Percentiles rank a stretch among this genome's conserved stretches.
phyloP scores from a whole-genome alignment of 2,888 invertebrate species.

The Orthosia cruda region DNA sequence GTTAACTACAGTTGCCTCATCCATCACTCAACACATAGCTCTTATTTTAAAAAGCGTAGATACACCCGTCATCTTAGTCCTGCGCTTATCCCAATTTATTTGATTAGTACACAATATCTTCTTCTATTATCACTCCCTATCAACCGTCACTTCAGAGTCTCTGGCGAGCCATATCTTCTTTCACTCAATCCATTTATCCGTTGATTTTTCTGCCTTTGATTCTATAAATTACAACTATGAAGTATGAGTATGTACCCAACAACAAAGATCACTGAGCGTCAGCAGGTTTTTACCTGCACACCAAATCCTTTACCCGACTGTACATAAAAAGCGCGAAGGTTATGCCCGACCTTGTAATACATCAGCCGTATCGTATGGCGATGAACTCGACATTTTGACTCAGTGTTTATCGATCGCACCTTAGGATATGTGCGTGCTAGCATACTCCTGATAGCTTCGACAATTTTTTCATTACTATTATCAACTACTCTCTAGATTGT shows the following conservation, averaged over 20 bases:
- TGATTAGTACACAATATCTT: no score
- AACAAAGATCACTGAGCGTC: neutral
- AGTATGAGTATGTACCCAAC: neutral
- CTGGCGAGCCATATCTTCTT: no score
- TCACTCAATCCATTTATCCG: no score
- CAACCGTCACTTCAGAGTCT: no score
- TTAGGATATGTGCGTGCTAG: slow-evolving; percentile 65
- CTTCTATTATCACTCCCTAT: no score
- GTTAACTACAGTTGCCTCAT: neutral
- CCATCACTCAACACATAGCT: no score
- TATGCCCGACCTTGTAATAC: slow-evolving; percentile 83
- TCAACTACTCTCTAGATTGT: slow-evolving; percentile 28
- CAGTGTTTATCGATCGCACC: slow-evolving; percentile 78
- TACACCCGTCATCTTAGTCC: no score
- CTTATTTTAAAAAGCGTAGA: no score
- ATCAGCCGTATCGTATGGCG: slow-evolving; percentile 77
- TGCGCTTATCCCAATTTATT: no score
- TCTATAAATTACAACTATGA: neutral
- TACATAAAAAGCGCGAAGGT: slow-evolving; percentile 76
- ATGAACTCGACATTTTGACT: slow-evolving; percentile 77
- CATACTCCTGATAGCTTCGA: slow-evolving; percentile 37
- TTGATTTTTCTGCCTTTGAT: no score
- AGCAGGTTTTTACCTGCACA: slow-evolving; percentile 1
- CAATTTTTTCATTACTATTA: slow-evolving; percentile 49
- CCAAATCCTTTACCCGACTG: neutral